Percentiles rank a stretch among this genome's conserved stretches.
Conservation (phyloP, 2,113 vertebrate species). For the Cichladusa arquata region DNA sequence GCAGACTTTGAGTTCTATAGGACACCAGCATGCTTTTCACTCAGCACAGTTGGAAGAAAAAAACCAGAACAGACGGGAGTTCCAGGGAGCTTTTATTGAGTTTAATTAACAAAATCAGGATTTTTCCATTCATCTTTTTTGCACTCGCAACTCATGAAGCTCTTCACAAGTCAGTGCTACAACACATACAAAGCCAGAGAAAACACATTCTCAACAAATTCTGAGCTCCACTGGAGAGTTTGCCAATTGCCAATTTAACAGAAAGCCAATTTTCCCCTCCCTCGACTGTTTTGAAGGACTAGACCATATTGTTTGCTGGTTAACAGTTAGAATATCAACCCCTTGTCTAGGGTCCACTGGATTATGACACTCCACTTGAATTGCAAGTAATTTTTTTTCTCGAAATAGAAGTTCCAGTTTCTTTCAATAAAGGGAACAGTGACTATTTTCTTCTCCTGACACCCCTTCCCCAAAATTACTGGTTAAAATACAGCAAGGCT, state of each 20-base stretch:
- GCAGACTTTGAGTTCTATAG: rapidly evolving
- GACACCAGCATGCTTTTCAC: rapidly evolving
- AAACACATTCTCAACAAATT: conserved; percentile 66
- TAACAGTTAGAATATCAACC: conserved; percentile 61
- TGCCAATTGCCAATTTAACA: conserved; percentile 72
- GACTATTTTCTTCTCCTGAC: conserved; percentile 72
- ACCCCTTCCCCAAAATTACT: conserved; percentile 63
- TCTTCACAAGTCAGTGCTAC: conserved; percentile 42
- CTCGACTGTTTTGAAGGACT: conserved; percentile 65
- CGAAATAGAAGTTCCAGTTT: conserved; percentile 64
- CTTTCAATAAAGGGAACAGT: conserved; percentile 73
- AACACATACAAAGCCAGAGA: conserved; percentile 4
- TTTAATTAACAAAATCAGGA: conserved; percentile 74
- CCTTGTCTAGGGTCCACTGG: conserved; percentile 60
- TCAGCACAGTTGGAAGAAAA: background rate
- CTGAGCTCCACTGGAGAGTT: conserved; percentile 73
- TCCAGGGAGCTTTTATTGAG: conserved; percentile 86
- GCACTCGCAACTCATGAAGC: conserved; percentile 42
- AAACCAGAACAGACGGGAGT: background rate
- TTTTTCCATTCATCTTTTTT: conserved; percentile 68
- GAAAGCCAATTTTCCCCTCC: conserved; percentile 71
- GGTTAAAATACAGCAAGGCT: conserved; percentile 77
- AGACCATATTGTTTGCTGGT: conserved; percentile 53
- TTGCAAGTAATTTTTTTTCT: background rate
- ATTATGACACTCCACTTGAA: conserved; percentile 31